Evolutionary conservation across 53 echinoderm and acorn worm species (phyloP).

Genomic region (Henricia sp.): DNA sequence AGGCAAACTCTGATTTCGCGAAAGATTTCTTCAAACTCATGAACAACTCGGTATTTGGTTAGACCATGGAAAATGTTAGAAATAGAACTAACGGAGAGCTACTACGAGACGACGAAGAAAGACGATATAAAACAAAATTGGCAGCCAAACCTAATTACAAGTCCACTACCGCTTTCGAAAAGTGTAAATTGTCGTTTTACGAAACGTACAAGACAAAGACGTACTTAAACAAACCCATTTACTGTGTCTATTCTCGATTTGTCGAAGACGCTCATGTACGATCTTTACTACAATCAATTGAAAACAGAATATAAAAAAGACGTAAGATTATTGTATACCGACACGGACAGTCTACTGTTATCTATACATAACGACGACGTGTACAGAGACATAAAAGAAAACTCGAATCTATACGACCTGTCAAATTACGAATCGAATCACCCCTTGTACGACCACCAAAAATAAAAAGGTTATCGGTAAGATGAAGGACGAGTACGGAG

Average conservation of each 20-base stretch:
- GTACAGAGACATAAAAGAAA: conserved; percentile 30
- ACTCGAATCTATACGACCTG: conserved; percentile 38
- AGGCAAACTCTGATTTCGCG: conserved; percentile 58
- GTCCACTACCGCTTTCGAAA: not conserved
- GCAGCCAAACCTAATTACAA: not conserved
- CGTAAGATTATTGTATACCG: conserved; percentile 41
- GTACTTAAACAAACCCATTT: conserved; percentile 14
- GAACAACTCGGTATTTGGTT: conserved; percentile 62
- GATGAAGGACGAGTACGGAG: conserved; percentile 65
- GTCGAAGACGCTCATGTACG: conserved; percentile 57
- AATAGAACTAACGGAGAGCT: not conserved
- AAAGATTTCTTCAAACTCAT: conserved; percentile 67
- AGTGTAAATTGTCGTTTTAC: not conserved
- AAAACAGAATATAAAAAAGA: conserved; percentile 24
- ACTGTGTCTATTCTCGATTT: conserved; percentile 52
- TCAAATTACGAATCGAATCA: conserved; percentile 36
- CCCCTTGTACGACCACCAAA: conserved; percentile 4
- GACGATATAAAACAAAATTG: no score
- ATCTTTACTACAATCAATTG: conserved; percentile 58
- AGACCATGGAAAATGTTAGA: conserved; percentile 51
- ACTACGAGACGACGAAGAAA: no score
- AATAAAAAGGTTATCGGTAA: conserved; percentile 62
- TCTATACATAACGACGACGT: conserved; percentile 54
- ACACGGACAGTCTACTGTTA: conserved; percentile 54
- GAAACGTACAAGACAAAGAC: not conserved